Percentiles rank a stretch among this genome's conserved stretches.
Evolutionary conservation across 2,113 vertebrate genomes (phyloP).

Genomic region (Microcebus ravelobensis): DNA sequence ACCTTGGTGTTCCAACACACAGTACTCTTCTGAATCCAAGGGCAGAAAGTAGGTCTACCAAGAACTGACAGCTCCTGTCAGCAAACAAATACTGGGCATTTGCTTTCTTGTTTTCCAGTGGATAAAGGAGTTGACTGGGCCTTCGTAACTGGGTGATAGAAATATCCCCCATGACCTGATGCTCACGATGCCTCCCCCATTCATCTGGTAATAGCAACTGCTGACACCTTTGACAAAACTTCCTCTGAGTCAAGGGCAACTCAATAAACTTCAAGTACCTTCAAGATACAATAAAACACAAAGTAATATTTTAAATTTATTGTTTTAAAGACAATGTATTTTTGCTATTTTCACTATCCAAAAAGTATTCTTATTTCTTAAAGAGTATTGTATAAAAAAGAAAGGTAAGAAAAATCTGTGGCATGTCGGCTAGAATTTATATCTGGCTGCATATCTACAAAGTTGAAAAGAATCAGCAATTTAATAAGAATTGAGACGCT

Average conservation of each 20-base stretch:
- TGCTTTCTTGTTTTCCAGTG: constrained; percentile 95
- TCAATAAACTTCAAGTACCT: constrained; percentile 90
- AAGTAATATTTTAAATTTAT: background rate
- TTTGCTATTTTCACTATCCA: constrained; percentile 40
- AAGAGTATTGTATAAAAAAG: constrained; percentile 20
- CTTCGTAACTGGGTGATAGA: constrained; percentile 86
- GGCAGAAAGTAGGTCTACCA: constrained; percentile 87
- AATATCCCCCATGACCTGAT: constrained; percentile 82
- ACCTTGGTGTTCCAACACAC: constrained; percentile 96
- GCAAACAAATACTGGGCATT: constrained; percentile 97
- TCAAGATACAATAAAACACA: constrained; percentile 51
- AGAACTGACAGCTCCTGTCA: constrained; percentile 91
- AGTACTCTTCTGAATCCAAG: constrained; percentile 92
- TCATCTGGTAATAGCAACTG: constrained; percentile 88
- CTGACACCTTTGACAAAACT: constrained; percentile 94
- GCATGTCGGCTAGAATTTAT: constrained; percentile 50
- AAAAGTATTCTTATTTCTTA: constrained; percentile 35
- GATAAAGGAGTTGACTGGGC: constrained; percentile 91
- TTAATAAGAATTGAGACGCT: constrained; percentile 72
- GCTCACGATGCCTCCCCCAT: constrained; percentile 83
- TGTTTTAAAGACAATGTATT: background rate
- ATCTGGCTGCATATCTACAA: constrained; percentile 36
- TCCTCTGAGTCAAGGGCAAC: constrained; percentile 86
- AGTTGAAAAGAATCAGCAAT: constrained; percentile 75
- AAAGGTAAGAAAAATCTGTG: constrained; percentile 42